Conservation (phyloP, 2,113 vertebrate genomes). For the Sarotherodon lohbergeri region DNA sequence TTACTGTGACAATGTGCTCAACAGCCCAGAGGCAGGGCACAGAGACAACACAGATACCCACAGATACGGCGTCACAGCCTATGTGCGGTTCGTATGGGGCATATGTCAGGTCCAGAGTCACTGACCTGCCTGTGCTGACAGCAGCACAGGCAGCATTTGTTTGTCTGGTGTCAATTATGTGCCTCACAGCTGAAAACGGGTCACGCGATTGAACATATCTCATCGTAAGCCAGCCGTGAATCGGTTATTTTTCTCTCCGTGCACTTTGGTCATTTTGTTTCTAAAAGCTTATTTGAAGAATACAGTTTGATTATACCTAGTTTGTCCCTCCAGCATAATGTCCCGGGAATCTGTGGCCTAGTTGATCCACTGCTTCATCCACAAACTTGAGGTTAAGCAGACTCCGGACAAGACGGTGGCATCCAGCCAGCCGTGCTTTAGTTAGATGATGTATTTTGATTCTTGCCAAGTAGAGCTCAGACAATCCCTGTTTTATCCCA, state of each 20-base stretch:
- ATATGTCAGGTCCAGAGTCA: conserved; percentile 28
- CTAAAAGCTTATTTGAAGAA: conserved; percentile 17
- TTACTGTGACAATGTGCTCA: conserved; percentile 70
- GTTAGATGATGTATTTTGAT: conserved; percentile 53
- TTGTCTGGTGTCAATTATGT: conserved; percentile 22
- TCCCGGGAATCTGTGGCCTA: conserved; percentile 19
- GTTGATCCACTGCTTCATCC: conserved; percentile 28
- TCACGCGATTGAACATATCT: background rate
- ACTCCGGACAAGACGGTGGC: conserved; percentile 44
- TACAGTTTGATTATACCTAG: conserved; percentile 11
- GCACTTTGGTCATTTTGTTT: conserved; percentile 4
- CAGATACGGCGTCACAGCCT: background rate
- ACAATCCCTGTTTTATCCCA: conserved; percentile 56
- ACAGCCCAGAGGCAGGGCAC: conserved; percentile 54
- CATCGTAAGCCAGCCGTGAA: background rate
- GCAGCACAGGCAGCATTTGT: conserved; percentile 5
- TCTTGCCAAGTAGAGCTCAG: conserved; percentile 48
- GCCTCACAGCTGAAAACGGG: background rate
- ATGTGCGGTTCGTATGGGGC: conserved; percentile 35
- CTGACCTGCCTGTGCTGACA: conserved; percentile 20
- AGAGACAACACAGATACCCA: conserved; percentile 35
- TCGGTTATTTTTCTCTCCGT: background rate
- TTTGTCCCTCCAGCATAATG: conserved; percentile 10
- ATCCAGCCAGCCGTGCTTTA: conserved; percentile 47
- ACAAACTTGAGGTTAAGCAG: conserved; percentile 53